Base-by-base conservation (phyloP, 2,113 vertebrate species). In the Ranitomeya imitator region DNA sequence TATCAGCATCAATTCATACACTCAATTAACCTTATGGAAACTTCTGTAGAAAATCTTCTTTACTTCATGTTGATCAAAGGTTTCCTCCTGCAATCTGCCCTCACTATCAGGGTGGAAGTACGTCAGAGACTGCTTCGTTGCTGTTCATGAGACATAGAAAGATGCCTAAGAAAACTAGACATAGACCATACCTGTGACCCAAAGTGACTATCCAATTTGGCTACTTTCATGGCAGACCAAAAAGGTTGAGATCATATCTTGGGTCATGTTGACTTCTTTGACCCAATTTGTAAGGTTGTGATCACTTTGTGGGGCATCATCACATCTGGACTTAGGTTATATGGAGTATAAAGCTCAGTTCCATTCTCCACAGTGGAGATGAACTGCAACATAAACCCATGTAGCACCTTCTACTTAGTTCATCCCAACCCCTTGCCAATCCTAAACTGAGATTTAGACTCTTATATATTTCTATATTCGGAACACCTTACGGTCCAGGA, bases 11-110 rank as follows among this genome's bases (percentile, higher is more conserved):
- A n/a, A 67, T 5, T 23, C n/a, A 67, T 23, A 67, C 11, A n/a
- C 8, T 52, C 21, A 16, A 74, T 73, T 57, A 26, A 99, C 98
- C 97, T 99, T 99, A 90, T 99, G 98, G 90, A 98, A 98, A 87
- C 97, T 99, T 80, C 98, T 97, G 18, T 97, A 99, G 95, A 99
- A 99, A 37, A 99, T 93, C 90, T 93, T 95, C 93, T 94, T 97
- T 83, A 98, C 96, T 92, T 98, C 95, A 0, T 94, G 93, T 88
- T 97, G 96, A 84, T 97, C 95, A 54, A 99, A 99, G 90, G 95
- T 96, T 89, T 97, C 93, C 89, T 97, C 95, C 91, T 98, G 98
- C 7, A 97, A 92, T 85, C 96, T 94, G 10, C 95, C 96, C 90
- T 96, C 95, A 92, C 95, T 94, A 93, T 98, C 96, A 16, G 96